phyloP scores from a whole-genome alignment of 2,113 vertebrate genomes.

The Cairina moschata region DNA sequence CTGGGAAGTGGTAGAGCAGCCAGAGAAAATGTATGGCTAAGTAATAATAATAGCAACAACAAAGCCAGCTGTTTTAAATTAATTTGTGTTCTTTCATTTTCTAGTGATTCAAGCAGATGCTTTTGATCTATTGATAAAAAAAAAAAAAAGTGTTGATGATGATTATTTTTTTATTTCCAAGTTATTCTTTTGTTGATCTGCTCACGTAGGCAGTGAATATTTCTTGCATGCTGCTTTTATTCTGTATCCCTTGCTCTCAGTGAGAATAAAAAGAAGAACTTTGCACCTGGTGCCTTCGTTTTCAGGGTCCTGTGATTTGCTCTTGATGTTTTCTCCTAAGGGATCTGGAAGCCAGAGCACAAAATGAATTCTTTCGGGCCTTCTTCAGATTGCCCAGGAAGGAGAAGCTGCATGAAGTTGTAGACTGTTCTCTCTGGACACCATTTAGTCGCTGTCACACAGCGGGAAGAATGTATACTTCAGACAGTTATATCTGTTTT shows the following conservation, averaged over 20 bases:
- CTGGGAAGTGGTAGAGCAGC: neutral
- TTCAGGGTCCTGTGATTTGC: neutral
- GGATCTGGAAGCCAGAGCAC: conserved; percentile 89
- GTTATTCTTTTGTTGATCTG: neutral
- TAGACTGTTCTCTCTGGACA: conserved; percentile 91
- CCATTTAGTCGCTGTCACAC: conserved; percentile 94
- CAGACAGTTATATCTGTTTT: conserved; percentile 92
- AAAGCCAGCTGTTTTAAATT: neutral
- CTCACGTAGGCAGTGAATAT: neutral
- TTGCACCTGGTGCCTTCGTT: neutral
- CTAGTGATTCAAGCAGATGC: neutral
- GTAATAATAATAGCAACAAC: neutral
- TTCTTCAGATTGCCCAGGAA: conserved; percentile 89
- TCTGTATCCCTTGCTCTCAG: neutral
- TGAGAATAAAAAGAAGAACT: neutral
- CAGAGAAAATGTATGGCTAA: neutral
- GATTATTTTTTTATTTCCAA: neutral
- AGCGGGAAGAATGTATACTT: conserved; percentile 86
- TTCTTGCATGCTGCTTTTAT: neutral
- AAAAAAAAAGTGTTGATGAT: neutral
- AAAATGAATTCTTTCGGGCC: conserved; percentile 91
- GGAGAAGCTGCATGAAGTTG: conserved; percentile 84
- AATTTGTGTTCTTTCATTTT: neutral
- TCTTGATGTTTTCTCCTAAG: conserved; percentile 68
- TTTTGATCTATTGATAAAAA: neutral